These are phyloP conservation scores for Anser brachyrhynchus DNA, from an alignment of 2,113 vertebrate genomes.

Conservation along the genomic window DNA sequence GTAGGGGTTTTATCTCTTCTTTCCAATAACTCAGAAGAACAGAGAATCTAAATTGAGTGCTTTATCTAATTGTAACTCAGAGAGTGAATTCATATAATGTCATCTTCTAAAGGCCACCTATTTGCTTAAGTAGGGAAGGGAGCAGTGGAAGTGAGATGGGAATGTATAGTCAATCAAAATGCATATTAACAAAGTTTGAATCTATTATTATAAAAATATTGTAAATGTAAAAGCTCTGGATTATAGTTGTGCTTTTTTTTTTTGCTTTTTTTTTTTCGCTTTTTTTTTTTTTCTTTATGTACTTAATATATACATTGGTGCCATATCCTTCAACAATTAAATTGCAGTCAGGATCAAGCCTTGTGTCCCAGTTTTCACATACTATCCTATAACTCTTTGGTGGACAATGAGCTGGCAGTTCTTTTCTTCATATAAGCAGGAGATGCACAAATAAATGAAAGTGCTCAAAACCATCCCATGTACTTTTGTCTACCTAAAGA, in stretches of 20 bases:
- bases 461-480: neutral
- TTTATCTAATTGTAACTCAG: conserved; percentile 47
- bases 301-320: neutral
- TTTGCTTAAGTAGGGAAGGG: conserved; percentile 8
- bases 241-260: neutral
- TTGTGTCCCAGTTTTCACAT: neutral
- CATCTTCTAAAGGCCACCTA: conserved; percentile 11
- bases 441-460: neutral
- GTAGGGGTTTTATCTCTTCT: conserved; percentile 19
- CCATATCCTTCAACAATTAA: neutral
- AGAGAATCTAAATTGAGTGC: conserved; percentile 25
- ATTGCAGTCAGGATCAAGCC: neutral
- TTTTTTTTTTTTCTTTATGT: neutral
- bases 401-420: neutral
- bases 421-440: neutral
- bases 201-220: conserved; percentile 5
- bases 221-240: conserved; percentile 2
- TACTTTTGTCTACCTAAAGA: neutral
- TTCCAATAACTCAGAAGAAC: conserved; percentile 21
- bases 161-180: conserved; percentile 39
- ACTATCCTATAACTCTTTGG: neutral
- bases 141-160: conserved; percentile 5
- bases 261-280: neutral
- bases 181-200: conserved; percentile 43
- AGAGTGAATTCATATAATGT: conserved; percentile 28